Evolutionary conservation across 2,888 invertebrate genomes (phyloP).

Genomic region (Thymelicus sylvestris): DNA sequence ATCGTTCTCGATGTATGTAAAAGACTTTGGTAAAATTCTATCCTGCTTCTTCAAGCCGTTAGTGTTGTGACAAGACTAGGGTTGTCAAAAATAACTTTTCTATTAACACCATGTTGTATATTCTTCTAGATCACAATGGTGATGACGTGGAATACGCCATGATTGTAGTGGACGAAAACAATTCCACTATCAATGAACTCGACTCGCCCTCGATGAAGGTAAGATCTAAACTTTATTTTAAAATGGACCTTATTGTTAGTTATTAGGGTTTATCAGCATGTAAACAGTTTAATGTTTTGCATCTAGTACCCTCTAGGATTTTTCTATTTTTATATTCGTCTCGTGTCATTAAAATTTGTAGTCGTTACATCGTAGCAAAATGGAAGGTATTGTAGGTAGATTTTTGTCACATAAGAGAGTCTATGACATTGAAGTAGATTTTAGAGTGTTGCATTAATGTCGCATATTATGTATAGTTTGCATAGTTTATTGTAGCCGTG

Average conservation of each 20-base stretch:
- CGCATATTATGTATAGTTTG: neutral
- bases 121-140: slow-evolving; percentile 80
- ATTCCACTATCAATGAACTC: slow-evolving; percentile 92
- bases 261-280: slow-evolving; percentile 17
- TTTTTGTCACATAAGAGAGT: slow-evolving; percentile 7
- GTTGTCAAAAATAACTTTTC: neutral
- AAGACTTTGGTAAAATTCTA: slow-evolving; percentile 44
- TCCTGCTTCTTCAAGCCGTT: slow-evolving; percentile 72
- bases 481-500: too few relatives aligned
- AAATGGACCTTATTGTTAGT: neutral
- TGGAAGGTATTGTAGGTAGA: slow-evolving; percentile 11
- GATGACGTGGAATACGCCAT: slow-evolving; percentile 95
- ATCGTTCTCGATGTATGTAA: neutral
- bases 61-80: slow-evolving; percentile 57
- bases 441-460: too few relatives aligned
- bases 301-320: slow-evolving; percentile 4
- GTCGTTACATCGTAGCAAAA: slow-evolving; percentile 3
- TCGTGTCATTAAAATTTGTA: slow-evolving; percentile 11
- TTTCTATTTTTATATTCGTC: slow-evolving; percentile 4
- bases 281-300: slow-evolving; percentile 10
- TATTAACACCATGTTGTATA: slow-evolving; percentile 36
- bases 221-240: slow-evolving; percentile 46
- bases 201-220: slow-evolving; percentile 95
- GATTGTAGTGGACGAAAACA: slow-evolving; percentile 95
- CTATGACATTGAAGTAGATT: slow-evolving; percentile 6